Evolutionary conservation across 37 sponge, comb jelly and placozoan species (phyloP).

Genomic region (Geodia barretti): DNA sequence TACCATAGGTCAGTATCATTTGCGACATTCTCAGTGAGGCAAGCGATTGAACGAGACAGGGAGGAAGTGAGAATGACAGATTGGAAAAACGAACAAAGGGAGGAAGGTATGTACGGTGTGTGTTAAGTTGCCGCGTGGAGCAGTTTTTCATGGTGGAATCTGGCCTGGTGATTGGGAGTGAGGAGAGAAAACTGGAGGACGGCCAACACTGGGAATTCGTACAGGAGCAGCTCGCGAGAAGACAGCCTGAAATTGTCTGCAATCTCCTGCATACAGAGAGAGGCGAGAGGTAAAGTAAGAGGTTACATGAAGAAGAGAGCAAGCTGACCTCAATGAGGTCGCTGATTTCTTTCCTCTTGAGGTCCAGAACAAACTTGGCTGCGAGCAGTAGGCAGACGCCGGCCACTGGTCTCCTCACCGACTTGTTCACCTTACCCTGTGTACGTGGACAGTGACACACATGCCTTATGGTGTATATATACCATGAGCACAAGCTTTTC

Average conservation of each 20-base stretch:
- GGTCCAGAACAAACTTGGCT: constrained; percentile 69
- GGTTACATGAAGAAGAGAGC: background rate
- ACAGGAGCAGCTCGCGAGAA: constrained; percentile 52
- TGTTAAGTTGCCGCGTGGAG: too few relatives aligned
- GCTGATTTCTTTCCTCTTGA: constrained; percentile 53
- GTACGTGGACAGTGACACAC: background rate
- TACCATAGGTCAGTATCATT: too few relatives aligned
- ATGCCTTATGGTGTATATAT: too few relatives aligned
- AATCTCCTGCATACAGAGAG: constrained; percentile 38
- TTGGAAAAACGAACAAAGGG: too few relatives aligned
- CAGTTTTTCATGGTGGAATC: constrained; percentile 55
- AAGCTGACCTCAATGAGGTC: constrained; percentile 61
- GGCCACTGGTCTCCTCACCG: constrained; percentile 66
- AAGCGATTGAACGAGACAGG: too few relatives aligned
- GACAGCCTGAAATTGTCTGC: constrained; percentile 53
- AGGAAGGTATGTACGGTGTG: too few relatives aligned
- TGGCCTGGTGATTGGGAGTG: constrained; percentile 57
- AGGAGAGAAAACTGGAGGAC: constrained; percentile 80
- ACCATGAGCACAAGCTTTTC: constrained; percentile 86
- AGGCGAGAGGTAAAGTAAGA: background rate
- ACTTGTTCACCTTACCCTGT: constrained; percentile 78
- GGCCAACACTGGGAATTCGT: constrained; percentile 76
- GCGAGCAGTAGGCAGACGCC: constrained; percentile 79
- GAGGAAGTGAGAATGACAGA: too few relatives aligned
- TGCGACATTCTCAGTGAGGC: too few relatives aligned